Evolutionary conservation across 2,888 invertebrate species (phyloP), one percentile per base, ranked within the genome.

Genomic region (Sturmia bella): DNA sequence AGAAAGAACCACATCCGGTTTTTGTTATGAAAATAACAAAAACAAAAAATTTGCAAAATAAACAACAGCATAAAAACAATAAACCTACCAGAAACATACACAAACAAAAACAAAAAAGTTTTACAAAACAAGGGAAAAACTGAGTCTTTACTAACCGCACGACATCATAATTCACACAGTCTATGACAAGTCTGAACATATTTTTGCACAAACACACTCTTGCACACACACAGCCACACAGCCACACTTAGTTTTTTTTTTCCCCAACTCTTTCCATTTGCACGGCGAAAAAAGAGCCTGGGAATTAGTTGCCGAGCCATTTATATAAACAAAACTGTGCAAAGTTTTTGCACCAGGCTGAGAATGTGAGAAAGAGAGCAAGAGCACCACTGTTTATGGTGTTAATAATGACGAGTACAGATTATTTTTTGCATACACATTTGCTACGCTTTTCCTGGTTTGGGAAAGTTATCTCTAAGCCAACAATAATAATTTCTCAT

Each of bases 101-200:
- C 37, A 63, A 68, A 45, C 37, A 61, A 64, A 32, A 21, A 39
- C 41, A 66, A 43, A 24, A 41, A 41, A 17, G 4, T 32, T 32
- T 32, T 32, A 32, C 32, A 32, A 9, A 32, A 7, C 32, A 7
- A 32, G 5, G 7, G 11, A 37, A 24, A 56, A 15, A 15, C 17
- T 15, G n/a, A 24, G 13, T 11, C 41, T 76, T 48, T 63, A 41
- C 54, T 73, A 81, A 77, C 77, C 81, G 41, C 81, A 81, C 43
- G 77, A 69, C 81, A 77, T 81, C 70, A 83, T 75, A 75, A 74
- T 78, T 81, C 76, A 80, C 63, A 73, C 54, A 75, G 82, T 79
- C 82, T 79, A 79, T 79, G 66, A 61, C 59, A 83, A 79, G 75
- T 83, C 83, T 83, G 56, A n/a, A 69, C 19, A 41, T 21, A 66